A percentile compares a stretch with the other conserved stretches of the same genome.
phyloP scores from a whole-genome alignment of 2,113 vertebrate genomes.

The Mola mola region DNA sequence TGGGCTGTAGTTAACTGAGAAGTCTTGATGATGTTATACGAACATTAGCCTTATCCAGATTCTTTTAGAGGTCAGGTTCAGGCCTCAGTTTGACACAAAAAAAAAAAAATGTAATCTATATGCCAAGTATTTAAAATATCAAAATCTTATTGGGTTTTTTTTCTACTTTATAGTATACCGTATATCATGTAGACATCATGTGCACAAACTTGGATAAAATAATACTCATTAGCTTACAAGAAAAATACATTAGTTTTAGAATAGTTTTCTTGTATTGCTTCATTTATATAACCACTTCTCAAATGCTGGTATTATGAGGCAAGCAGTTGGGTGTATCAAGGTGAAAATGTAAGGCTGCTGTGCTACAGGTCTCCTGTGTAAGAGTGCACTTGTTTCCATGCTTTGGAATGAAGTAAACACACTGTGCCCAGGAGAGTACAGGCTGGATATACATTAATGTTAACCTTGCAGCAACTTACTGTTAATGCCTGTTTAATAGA shows the following conservation, averaged over 20 bases:
- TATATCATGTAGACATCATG: too few species aligned
- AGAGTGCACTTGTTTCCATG: constrained; percentile 50
- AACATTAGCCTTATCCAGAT: too few species aligned
- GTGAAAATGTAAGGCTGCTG: constrained; percentile 49
- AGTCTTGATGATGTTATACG: too few species aligned
- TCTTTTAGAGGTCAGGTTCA: too few species aligned
- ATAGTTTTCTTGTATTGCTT: constrained; percentile 8
- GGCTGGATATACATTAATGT: constrained; percentile 70
- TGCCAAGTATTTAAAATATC: too few species aligned
- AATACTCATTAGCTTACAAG: neutral
- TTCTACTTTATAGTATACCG: too few species aligned
- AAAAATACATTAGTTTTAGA: neutral
- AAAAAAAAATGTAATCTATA: too few species aligned
- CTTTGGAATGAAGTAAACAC: constrained; percentile 61
- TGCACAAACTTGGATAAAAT: constrained; percentile 6
- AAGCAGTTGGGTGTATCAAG: constrained; percentile 34
- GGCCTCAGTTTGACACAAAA: too few species aligned
- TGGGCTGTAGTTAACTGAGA: too few species aligned
- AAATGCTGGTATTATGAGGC: constrained; percentile 22
- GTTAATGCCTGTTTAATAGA: constrained; percentile 69
- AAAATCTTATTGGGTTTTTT: too few species aligned
- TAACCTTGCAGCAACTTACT: constrained; percentile 56
- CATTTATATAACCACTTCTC: constrained; percentile 9
- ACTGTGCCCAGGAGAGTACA: constrained; percentile 65
- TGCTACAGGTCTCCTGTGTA: constrained; percentile 50